Percentiles rank a stretch among this genome's conserved stretches.
phyloP scores from a whole-genome alignment of 2,797 vertebrate species.

The Peromyscus eremicus region DNA sequence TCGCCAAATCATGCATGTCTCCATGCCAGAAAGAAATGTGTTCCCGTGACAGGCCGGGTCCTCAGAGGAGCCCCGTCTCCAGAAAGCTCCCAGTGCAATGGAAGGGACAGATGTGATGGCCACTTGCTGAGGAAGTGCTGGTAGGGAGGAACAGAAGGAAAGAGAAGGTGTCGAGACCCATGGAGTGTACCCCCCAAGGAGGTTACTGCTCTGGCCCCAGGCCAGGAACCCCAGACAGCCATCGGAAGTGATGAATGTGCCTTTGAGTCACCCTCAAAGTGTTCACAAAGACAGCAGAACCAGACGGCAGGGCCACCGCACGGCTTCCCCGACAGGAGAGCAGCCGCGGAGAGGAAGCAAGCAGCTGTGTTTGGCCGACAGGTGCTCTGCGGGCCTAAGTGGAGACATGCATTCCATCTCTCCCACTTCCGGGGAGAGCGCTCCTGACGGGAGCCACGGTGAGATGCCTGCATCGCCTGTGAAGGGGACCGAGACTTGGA shows the following conservation, averaged over 20 bases:
- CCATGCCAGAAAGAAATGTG: neutral
- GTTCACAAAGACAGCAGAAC: neutral
- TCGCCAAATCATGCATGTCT: neutral
- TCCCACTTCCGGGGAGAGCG: neutral
- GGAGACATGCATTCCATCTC: neutral
- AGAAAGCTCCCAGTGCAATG: neutral
- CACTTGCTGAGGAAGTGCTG: constrained; percentile 21
- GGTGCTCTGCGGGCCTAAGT: neutral
- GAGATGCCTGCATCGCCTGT: neutral
- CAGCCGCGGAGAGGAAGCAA: neutral
- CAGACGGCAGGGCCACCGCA: neutral
- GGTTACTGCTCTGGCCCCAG: neutral
- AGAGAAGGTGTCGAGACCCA: neutral
- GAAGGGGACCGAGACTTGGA: neutral
- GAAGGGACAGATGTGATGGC: neutral
- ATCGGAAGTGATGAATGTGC: neutral
- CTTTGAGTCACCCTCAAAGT: neutral
- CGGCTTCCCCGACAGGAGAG: neutral
- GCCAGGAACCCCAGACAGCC: neutral
- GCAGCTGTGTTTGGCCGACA: neutral
- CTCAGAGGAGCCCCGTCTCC: neutral
- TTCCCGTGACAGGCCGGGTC: neutral
- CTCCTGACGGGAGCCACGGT: neutral
- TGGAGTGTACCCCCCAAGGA: neutral
- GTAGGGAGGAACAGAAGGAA: no score